Evolutionary conservation across 2,888 invertebrate genomes (phyloP), one percentile per base, ranked within the genome.

Genomic region (Oxyteleia sp.): DNA sequence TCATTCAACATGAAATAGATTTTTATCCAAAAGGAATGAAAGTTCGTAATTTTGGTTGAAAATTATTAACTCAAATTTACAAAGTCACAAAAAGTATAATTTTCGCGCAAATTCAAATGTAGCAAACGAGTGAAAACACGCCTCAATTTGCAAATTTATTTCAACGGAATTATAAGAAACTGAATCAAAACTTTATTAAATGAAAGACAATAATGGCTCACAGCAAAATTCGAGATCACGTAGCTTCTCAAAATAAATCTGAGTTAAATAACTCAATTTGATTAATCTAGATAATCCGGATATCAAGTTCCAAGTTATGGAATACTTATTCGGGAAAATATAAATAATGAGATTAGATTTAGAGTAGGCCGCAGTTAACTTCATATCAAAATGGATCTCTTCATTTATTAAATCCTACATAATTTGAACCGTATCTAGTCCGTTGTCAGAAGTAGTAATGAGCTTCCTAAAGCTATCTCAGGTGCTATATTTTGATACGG

Each of bases 361-460:
- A 68, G 55, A 68, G 32, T 38, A 68, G 43, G 15, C 45, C 13
- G 2, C 16, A 18, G 18, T 41, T 68, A 45, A 68, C 18, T 55
- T 68, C 68, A 55, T 55, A 68, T 68, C 68, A 68, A 55, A 68
- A 68, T 55, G 53, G 43, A 68, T 68, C 55, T 68, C 68, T 68
- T 45, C 55, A 55, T 68, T 55, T 55, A 55, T 55, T 68, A 68
- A 45, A 68, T 20, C 55, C 20, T 38, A 13, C n/a, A 53, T 53
- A 68, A 68, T 53, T 68, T 35, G 51, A 55, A n/a, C 20, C 68
- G 53, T 53, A 68, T 53, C 51, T 53, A 55, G 64, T 64, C n/a
- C 38, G 51, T 51, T 64, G 64, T 64, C 51, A 64, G 64, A 64
- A 64, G 38, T 64, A 51, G 38, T 64, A 64, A 64, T 64, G 64